A percentile compares a stretch with the other conserved stretches of the same genome.
Evolutionary conservation across 2,797 vertebrate species (phyloP).

Genomic region (Anabacerthia variegaticeps): DNA sequence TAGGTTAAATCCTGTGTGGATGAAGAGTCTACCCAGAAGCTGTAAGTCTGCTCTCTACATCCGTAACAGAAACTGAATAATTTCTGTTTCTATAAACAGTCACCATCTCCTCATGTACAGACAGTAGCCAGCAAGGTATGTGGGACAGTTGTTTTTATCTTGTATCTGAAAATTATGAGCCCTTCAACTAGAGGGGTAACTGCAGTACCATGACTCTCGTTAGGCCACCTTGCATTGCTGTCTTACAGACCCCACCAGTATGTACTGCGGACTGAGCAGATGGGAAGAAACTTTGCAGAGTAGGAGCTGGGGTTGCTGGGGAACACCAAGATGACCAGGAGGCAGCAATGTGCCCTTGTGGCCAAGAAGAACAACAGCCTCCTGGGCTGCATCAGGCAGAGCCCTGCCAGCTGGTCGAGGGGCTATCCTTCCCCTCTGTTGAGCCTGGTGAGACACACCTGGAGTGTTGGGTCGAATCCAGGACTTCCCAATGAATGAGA

Average conservation of each 20-base stretch:
- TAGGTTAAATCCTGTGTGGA: not conserved
- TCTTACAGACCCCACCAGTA: not conserved
- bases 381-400: not conserved
- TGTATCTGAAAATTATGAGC: not conserved
- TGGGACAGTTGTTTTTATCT: not conserved
- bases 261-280: not conserved
- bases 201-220: not conserved
- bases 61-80: not conserved
- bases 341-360: not conserved
- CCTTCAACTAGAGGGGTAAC: not conserved
- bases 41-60: not conserved
- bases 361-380: not conserved
- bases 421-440: not conserved
- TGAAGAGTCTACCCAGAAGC: not conserved
- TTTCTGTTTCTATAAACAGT: not conserved
- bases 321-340: not conserved
- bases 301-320: not conserved
- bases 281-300: not conserved
- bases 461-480: not conserved
- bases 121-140: not conserved
- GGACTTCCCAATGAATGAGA: not conserved
- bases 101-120: not conserved
- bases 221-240: not conserved
- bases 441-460: not conserved
- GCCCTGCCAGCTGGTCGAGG: rapidly evolving